Evolutionary conservation across 35 echinoderm and acorn worm genomes (phyloP).

Genomic region (Patiria miniata): DNA sequence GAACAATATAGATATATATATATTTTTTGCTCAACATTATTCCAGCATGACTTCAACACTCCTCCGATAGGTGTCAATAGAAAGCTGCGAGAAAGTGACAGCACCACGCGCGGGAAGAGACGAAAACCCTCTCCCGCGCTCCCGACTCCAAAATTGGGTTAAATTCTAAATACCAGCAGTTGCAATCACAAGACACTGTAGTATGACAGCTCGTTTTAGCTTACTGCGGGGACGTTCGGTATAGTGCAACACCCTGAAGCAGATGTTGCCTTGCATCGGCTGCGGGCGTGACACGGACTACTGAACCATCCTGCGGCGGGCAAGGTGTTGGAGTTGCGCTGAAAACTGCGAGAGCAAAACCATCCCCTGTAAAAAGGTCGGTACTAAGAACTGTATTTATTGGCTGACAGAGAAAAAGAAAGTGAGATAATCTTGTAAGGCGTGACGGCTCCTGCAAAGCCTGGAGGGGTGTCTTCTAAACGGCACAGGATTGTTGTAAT

Average conservation of each 20-base stretch:
- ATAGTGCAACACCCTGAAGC: conserved; percentile 11
- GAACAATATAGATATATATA: no score
- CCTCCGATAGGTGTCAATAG: not conserved
- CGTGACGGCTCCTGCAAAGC: not conserved
- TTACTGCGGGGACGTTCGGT: not conserved
- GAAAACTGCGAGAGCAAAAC: not conserved
- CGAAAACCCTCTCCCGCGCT: not conserved
- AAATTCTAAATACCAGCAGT: conserved; percentile 26
- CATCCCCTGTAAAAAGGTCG: not conserved
- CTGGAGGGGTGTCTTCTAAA: not conserved
- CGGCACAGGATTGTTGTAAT: no score
- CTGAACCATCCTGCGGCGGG: not conserved
- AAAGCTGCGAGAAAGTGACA: not conserved
- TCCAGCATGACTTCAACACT: not conserved
- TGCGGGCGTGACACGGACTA: not conserved
- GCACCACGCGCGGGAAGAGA: not conserved
- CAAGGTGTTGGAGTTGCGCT: conserved; percentile 24
- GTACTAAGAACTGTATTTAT: not conserved
- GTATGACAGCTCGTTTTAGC: conserved; percentile 5
- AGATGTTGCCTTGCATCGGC: not conserved
- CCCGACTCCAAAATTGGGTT: conserved; percentile 16
- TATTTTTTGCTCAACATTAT: no score
- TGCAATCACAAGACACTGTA: not conserved
- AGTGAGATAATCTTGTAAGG: conserved; percentile 22
- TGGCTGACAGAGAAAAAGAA: conserved; percentile 6